Percentiles rank a stretch among this genome's conserved stretches.
phyloP scores from a whole-genome alignment of 2,113 vertebrate genomes.

The Limanda limanda region DNA sequence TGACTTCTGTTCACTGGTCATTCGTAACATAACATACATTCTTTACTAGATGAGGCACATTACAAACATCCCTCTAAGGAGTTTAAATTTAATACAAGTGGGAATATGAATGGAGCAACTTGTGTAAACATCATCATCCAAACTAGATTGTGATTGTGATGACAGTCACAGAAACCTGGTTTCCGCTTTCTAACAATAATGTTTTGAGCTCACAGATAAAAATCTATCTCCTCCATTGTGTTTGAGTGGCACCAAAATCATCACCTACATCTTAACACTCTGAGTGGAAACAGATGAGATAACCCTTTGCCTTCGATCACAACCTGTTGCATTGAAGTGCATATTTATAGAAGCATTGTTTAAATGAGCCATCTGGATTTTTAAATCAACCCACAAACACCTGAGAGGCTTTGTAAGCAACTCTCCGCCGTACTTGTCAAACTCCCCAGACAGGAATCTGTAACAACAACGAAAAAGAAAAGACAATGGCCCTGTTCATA shows the following conservation, averaged over 20 bases:
- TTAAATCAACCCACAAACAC: neutral
- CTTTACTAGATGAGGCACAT: neutral
- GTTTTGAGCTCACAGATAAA: neutral
- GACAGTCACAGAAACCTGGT: neutral
- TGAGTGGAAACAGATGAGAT: neutral
- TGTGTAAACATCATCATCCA: too few species aligned
- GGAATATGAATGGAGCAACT: too few species aligned
- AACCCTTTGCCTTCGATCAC: neutral
- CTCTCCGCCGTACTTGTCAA: slow-evolving; percentile 11
- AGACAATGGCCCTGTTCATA: slow-evolving; percentile 5
- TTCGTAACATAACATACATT: slow-evolving; percentile 13
- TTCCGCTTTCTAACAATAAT: neutral
- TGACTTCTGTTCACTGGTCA: slow-evolving; percentile 36
- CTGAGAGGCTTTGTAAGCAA: neutral
- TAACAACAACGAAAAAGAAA: neutral
- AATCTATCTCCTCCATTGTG: neutral
- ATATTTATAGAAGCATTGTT: neutral
- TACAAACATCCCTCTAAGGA: neutral
- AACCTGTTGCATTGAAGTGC: neutral
- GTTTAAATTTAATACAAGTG: neutral
- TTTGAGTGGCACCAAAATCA: neutral
- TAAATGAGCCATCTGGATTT: neutral
- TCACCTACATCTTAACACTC: neutral
- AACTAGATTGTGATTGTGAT: too few species aligned
- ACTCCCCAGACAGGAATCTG: slow-evolving; percentile 55